Evolutionary conservation across 2,888 invertebrate genomes (phyloP).

Genomic region (Notocelia uddmanniana): DNA sequence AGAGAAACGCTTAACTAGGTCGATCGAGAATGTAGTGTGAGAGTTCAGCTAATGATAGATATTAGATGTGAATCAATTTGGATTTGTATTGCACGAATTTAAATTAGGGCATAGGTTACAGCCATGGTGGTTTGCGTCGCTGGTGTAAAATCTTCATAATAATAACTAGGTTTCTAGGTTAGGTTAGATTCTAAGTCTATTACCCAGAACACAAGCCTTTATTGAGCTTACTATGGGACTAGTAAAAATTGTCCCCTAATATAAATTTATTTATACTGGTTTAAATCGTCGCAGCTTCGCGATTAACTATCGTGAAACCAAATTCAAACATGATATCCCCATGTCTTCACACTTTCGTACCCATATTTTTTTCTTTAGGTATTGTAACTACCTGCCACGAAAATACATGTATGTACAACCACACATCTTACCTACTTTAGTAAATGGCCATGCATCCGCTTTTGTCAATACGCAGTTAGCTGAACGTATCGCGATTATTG

Average conservation of each 20-base stretch:
- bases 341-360: constrained; percentile 15
- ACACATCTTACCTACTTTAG: neutral
- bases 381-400: constrained; percentile 5
- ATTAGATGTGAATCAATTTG: constrained; percentile 19
- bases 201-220: too few species aligned
- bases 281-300: neutral
- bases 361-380: neutral
- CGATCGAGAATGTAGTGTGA: constrained; percentile 33
- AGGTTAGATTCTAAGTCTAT: too few species aligned
- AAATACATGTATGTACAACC: neutral
- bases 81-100: constrained; percentile 12
- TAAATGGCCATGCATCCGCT: constrained; percentile 20
- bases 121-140: neutral
- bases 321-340: constrained; percentile 10
- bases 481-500: constrained; percentile 3
- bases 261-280: too few species aligned
- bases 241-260: too few species aligned
- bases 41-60: constrained; percentile 28
- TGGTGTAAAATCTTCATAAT: too few species aligned
- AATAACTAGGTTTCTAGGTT: too few species aligned
- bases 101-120: neutral
- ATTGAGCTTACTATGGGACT: too few species aligned
- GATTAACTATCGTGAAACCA: constrained; percentile 4
- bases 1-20: constrained; percentile 27
- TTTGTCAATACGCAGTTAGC: constrained; percentile 1